A percentile compares a stretch with the other conserved stretches of the same genome.
These are phyloP conservation scores for Leptinotarsa texana DNA, from an alignment of 1,140 invertebrate species.

Conservation along the genomic window DNA sequence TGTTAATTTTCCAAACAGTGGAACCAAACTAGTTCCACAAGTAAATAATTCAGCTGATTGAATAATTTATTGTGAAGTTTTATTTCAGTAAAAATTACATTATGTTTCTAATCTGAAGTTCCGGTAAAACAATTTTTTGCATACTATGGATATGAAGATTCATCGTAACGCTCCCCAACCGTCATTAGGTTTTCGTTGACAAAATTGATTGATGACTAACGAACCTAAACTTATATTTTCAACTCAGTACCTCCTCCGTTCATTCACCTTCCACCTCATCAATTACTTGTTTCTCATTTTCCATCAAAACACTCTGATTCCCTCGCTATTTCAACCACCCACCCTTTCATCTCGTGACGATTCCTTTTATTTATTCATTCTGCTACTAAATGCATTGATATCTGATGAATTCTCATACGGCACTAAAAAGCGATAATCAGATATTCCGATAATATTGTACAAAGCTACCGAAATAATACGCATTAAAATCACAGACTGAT, in stretches of 20 bases:
- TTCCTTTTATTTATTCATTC: constrained; percentile 25
- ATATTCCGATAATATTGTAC: constrained; percentile 47
- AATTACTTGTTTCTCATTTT: not conserved
- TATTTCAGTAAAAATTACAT: no score
- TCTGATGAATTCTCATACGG: constrained; percentile 30
- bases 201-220: not conserved
- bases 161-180: no score
- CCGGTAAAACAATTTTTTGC: no score
- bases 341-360: constrained; percentile 15
- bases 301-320: not conserved
- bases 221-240: not conserved
- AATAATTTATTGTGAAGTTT: no score
- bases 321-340: not conserved
- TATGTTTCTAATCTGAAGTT: no score
- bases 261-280: no score
- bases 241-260: not conserved
- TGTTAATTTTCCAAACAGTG: no score
- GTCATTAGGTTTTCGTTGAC: no score
- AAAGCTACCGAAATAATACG: constrained; percentile 53
- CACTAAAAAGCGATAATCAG: constrained; percentile 45
- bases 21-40: no score
- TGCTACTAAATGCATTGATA: constrained; percentile 27
- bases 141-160: no score
- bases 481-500: constrained; percentile 54
- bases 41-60: no score